Evolutionary conservation across 2,113 vertebrate species (phyloP).

Genomic region (Mustelus asterias): DNA sequence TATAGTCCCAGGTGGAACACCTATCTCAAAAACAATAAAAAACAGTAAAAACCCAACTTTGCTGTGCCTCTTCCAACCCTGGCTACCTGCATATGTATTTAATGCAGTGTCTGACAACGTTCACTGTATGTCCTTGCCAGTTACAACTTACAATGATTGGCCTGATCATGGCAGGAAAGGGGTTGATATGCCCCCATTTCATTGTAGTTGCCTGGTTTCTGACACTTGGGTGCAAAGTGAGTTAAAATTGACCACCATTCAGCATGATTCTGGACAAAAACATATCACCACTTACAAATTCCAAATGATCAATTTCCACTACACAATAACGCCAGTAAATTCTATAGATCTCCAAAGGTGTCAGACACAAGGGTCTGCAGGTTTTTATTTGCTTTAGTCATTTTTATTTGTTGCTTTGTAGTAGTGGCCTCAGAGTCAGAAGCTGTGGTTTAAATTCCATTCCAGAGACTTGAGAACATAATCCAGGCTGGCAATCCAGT

Average conservation of each 20-base stretch:
- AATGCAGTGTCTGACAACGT: background rate
- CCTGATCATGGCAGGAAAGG: background rate
- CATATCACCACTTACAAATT: conserved; percentile 44
- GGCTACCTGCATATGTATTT: background rate
- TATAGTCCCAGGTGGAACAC: background rate
- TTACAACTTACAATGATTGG: background rate
- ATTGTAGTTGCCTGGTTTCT: background rate
- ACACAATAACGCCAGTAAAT: conserved; percentile 46
- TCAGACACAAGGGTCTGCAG: conserved; percentile 44
- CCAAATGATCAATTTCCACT: conserved; percentile 42
- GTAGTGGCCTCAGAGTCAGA: background rate
- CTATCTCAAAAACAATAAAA: background rate
- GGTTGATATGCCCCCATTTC: background rate
- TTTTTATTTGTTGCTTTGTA: background rate
- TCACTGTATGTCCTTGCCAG: background rate
- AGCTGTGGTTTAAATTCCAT: background rate
- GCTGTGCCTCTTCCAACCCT: background rate
- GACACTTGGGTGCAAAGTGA: background rate
- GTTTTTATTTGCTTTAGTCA: conserved; percentile 32
- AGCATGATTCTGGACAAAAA: conserved; percentile 34
- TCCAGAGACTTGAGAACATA: background rate
- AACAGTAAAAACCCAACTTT: background rate
- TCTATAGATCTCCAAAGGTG: conserved; percentile 39
- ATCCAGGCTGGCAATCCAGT: background rate
- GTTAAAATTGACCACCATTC: background rate